A percentile compares a stretch with the other conserved stretches of the same genome.
These are phyloP conservation scores for Mya arenaria DNA, from an alignment of 1,140 invertebrate genomes.

Conservation along the genomic window DNA sequence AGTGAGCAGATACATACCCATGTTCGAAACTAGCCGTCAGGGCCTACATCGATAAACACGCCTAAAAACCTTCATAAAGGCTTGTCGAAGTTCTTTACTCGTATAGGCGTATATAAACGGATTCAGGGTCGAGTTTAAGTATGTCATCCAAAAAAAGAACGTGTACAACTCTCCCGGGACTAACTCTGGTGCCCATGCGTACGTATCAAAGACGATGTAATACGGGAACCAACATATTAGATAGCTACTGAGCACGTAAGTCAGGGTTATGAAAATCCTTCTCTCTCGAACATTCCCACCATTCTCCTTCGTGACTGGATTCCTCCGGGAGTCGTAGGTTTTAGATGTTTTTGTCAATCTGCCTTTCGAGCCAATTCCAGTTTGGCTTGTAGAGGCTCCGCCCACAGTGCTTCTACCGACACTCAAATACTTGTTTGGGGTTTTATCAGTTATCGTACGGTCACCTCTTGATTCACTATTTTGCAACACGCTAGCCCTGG, in stretches of 20 bases:
- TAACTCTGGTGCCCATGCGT: slow-evolving; percentile 55
- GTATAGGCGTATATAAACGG: slow-evolving; percentile 70
- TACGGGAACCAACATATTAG: slow-evolving; percentile 63
- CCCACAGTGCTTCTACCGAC: too few relatives aligned
- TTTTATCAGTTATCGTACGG: too few relatives aligned
- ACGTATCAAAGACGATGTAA: slow-evolving; percentile 62
- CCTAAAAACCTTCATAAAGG: slow-evolving; percentile 81
- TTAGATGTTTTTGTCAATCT: too few relatives aligned
- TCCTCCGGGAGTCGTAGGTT: neutral
- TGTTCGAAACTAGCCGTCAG: too few relatives aligned
- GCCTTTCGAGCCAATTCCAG: too few relatives aligned
- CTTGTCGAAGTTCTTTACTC: slow-evolving; percentile 60
- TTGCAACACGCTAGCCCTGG: too few relatives aligned
- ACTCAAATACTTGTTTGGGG: too few relatives aligned
- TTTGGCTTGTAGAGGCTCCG: too few relatives aligned
- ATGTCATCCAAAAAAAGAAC: slow-evolving; percentile 65
- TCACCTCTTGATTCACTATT: too few relatives aligned
- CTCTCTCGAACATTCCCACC: slow-evolving; percentile 5
- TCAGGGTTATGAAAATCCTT: slow-evolving; percentile 59
- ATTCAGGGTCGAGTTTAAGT: slow-evolving; percentile 70
- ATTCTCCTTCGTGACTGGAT: too few relatives aligned
- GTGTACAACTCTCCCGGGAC: slow-evolving; percentile 58
- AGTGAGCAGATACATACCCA: too few relatives aligned
- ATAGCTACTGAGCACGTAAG: slow-evolving; percentile 55
- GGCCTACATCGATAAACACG: neutral